A percentile compares a stretch with the other conserved stretches of the same genome.
phyloP scores from a whole-genome alignment of 2,888 invertebrate genomes.

The Steinernema scapterisci region DNA sequence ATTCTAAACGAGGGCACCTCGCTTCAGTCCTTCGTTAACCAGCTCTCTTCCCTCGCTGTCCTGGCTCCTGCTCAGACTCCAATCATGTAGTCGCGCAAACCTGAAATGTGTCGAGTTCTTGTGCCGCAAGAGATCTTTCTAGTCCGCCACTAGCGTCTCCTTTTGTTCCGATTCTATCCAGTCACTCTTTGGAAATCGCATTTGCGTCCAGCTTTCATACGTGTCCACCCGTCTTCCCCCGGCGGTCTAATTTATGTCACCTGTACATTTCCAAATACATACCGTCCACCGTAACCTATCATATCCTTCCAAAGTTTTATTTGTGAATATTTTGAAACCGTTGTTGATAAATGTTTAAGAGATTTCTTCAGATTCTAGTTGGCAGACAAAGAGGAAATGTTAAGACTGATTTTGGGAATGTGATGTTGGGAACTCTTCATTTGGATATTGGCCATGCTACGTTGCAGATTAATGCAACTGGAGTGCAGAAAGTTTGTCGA shows the following conservation, averaged over 20 bases:
- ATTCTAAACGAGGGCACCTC: neutral
- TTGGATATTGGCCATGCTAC: too few relatives aligned
- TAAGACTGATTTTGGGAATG: too few relatives aligned
- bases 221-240: neutral
- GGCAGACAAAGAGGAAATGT: too few relatives aligned
- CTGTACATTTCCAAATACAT: neutral
- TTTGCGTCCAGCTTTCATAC: constrained; percentile 21
- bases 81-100: neutral
- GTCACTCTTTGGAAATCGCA: constrained; percentile 17
- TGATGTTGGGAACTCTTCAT: too few relatives aligned
- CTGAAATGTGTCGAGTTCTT: too few relatives aligned
- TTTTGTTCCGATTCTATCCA: neutral
- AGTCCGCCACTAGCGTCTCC: neutral
- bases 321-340: too few relatives aligned
- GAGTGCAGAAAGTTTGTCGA: too few relatives aligned
- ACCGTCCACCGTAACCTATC: too few relatives aligned
- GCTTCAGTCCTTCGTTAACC: constrained; percentile 9
- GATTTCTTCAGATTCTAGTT: too few relatives aligned
- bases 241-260: neutral
- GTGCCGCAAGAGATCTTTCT: constrained; percentile 1
- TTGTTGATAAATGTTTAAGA: too few relatives aligned
- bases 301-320: neutral
- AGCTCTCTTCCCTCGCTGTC: neutral
- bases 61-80: neutral
- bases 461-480: too few relatives aligned